Evolutionary conservation across 2,888 invertebrate species (phyloP), one percentile per base, ranked within the genome.

Genomic region (Nineta flava): DNA sequence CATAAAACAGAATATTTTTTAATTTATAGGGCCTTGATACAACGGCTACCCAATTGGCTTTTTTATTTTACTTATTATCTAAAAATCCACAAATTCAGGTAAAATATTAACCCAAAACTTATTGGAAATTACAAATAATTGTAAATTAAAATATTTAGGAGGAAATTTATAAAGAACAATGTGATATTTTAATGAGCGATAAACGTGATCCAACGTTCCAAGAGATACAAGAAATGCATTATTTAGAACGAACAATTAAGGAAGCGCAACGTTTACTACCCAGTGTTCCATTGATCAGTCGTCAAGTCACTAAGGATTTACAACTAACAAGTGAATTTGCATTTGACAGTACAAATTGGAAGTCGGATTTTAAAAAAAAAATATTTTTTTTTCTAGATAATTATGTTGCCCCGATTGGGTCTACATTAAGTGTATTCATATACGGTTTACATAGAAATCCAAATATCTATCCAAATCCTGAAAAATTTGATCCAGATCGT

Each of bases 21-120:
- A 2, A 21, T 15, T 47, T 35, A 35, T 34, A 47, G 47, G 35
- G 47, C 12, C 47, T 35, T 13, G 47, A 47, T n/a, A 47, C 47
- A n/a, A 47, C 47, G 2, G n/a, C 47, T 7, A 35, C 47, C 6
- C 16, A 19, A 19, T n/a, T 47, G 38, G 15, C 34, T 15, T 47
- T 47, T 9, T 16, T 38, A 9, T 16, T 32, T 12, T 47, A 47
- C 16, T 13, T 17, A 9, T 38, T 47, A 12, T 16, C 47, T 12
- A 47, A 34, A 15, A 10, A 47, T 35, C 47, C 47, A 1, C 7
- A 38, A 5, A 19, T 38, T 12, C 47, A 47, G 44, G 44, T 44
- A 21, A 44, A 9, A 9, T 15, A 6, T 13, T 4, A 2, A 35
- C 3, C n/a, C n/a, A n/a, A n/a, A n/a, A n/a, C n/a, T n/a, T n/a